Evolutionary conservation across 2,888 invertebrate genomes (phyloP), one percentile per base, ranked within the genome.

Genomic region (Tyria jacobaeae): DNA sequence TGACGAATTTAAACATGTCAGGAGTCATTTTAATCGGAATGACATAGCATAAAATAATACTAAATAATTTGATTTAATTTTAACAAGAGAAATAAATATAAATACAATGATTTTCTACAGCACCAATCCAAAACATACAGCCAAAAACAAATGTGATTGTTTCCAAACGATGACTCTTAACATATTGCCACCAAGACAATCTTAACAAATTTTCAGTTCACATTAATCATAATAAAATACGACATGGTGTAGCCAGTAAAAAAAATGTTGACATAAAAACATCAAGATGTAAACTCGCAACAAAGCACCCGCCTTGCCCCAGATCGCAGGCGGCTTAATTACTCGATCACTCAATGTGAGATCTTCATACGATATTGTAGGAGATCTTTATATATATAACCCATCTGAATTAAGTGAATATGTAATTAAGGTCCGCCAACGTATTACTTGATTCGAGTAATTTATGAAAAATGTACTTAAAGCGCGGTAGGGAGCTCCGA

Each of bases 311-410:
- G 81, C 83, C 81, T 78, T 81, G 81, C 80, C 81, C 85, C 78
- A 82, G 75, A 80, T 80, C 68, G 64, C 70, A 78, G 75, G 59
- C 76, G 70, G 73, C 79, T 81, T 86, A 86, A 88, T 87, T 82
- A 82, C 81, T 67, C 78, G 74, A 87, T 87, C 84, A 80, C 69
- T 86, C 86, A 87, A 80, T 79, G 82, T 81, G 79, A 87, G 84
- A 87, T 88, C 85, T 87, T 83, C 85, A 83, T 83, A 78, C 67
- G 83, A 86, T 84, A 80, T 70, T 71, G 64, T 60, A 66, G 39
- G 48, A 69, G 65, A 78, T 73, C 76, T 81, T 76, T 78, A 82
- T 80, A 82, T 73, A 70, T 70, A 82, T 80, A 79, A 78, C 79
- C 76, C 75, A 65, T 62, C 71, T 64, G 73, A 66, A 76, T 79